These are phyloP conservation scores for Trachymyrmex cornetzi DNA, from an alignment of 1,140 invertebrate genomes.

Conservation along the genomic window DNA sequence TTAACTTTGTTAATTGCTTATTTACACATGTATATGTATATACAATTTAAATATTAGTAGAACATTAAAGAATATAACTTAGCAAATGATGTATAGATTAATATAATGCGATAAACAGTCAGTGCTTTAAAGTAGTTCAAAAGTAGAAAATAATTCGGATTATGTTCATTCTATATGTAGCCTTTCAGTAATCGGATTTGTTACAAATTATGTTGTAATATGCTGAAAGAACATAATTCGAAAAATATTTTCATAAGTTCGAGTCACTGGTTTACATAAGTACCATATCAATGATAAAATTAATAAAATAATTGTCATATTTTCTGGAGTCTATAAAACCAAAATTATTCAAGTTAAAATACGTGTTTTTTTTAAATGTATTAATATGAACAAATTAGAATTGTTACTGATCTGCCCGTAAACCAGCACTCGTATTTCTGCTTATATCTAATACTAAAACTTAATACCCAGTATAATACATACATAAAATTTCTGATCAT, in stretches of 20 bases:
- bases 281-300: not conserved
- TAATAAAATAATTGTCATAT: not conserved
- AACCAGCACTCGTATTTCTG: not conserved
- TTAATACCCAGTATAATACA: slow-evolving; percentile 25
- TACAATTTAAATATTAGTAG: slow-evolving; percentile 58
- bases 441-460: not conserved
- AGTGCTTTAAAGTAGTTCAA: slow-evolving; percentile 70
- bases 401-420: not conserved
- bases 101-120: slow-evolving; percentile 67
- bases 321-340: not conserved
- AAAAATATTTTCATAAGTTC: slow-evolving; percentile 56
- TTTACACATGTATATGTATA: not conserved
- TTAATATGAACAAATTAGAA: not conserved
- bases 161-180: slow-evolving; percentile 52
- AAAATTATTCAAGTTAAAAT: not conserved
- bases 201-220: not conserved
- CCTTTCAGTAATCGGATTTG: not conserved
- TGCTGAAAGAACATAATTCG: slow-evolving; percentile 66
- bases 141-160: slow-evolving; percentile 55
- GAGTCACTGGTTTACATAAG: slow-evolving; percentile 55
- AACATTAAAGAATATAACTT: slow-evolving; percentile 71
- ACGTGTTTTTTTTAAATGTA: not conserved
- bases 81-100: slow-evolving; percentile 69
- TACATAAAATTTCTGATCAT: slow-evolving; percentile 33
- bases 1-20: not conserved